Evolutionary conservation across 1,140 invertebrate species (phyloP).

Genomic region (Limonius californicus): DNA sequence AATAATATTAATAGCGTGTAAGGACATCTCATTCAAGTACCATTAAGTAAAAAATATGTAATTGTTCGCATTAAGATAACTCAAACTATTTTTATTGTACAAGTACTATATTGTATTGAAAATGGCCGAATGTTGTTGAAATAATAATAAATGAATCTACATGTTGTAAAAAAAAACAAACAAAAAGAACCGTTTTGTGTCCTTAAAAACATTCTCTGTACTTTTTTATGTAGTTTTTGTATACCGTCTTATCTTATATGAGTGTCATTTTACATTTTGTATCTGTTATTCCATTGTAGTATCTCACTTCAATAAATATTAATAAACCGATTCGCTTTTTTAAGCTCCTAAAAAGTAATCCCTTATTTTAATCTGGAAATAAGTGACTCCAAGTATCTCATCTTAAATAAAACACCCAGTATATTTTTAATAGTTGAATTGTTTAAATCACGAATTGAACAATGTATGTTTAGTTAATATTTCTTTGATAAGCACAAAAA

Average conservation of each 20-base stretch:
- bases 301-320: constrained; percentile 1
- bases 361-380: too few relatives aligned
- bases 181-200: background rate
- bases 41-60: too few relatives aligned
- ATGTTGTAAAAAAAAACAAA: background rate
- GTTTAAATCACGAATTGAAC: too few relatives aligned
- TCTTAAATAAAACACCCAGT: too few relatives aligned
- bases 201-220: constrained; percentile 8
- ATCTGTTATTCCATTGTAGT: background rate
- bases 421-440: too few relatives aligned
- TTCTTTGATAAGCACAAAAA: too few relatives aligned
- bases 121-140: background rate
- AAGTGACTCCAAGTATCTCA: too few relatives aligned
- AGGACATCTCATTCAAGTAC: too few relatives aligned
- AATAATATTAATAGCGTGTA: background rate
- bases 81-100: constrained; percentile 3
- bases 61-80: background rate
- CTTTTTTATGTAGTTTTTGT: constrained; percentile 9
- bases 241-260: background rate
- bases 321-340: too few relatives aligned
- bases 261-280: constrained; percentile 5
- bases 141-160: background rate
- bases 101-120: background rate
- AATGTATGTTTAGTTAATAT: too few relatives aligned
- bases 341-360: too few relatives aligned